Evolutionary conservation across 1,140 invertebrate species (phyloP).

Genomic region (Akabosia matsudoensis): DNA sequence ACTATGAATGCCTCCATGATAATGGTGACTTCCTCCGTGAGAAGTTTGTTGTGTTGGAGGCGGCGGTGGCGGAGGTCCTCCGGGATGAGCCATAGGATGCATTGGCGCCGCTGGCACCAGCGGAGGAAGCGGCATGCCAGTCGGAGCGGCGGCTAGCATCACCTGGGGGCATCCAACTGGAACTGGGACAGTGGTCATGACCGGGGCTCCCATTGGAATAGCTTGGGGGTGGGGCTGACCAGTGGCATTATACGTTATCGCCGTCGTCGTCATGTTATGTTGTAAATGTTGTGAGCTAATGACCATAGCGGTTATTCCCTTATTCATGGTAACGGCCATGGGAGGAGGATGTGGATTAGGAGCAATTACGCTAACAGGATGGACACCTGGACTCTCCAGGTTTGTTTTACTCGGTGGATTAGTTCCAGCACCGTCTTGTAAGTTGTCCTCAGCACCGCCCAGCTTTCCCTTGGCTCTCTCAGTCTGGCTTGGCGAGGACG

Average conservation of each 20-base stretch:
- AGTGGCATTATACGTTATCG: neutral
- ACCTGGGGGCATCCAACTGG: slow-evolving; percentile 1
- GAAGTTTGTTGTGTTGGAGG: neutral
- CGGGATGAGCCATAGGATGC: neutral
- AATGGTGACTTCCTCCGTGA: neutral
- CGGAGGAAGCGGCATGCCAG: neutral
- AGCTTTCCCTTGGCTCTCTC: neutral
- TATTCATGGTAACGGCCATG: neutral
- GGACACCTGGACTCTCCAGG: neutral
- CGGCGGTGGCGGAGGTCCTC: neutral
- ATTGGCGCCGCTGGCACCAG: neutral
- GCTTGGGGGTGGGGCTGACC: neutral
- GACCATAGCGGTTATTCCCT: neutral
- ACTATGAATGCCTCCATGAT: neutral
- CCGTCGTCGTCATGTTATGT: neutral
- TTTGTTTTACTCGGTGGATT: neutral
- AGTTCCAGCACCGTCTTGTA: neutral
- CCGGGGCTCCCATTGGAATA: slow-evolving; percentile 3
- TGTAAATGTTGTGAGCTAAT: slow-evolving; percentile 12
- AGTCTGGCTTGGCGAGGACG: neutral
- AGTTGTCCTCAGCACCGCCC: neutral
- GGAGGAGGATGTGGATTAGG: neutral
- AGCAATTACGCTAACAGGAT: neutral
- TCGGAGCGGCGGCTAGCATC: neutral
- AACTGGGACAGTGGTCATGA: slow-evolving; percentile 5